phyloP scores from a whole-genome alignment of 2,888 invertebrate genomes.

The Harpagoxenus sublaevis region DNA sequence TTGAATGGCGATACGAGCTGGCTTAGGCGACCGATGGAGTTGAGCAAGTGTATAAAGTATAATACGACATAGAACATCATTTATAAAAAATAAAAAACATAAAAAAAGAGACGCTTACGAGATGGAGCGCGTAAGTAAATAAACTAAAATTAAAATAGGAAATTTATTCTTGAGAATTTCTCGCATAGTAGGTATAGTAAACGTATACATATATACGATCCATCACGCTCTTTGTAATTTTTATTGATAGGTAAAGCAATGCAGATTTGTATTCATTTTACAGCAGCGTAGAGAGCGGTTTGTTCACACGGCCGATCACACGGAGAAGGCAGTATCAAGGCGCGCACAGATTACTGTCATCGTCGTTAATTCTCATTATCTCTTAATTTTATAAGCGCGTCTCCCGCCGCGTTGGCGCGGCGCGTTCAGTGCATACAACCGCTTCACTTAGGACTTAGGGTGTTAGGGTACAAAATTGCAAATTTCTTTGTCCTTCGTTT shows the following conservation, averaged over 20 bases:
- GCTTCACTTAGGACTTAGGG: background rate
- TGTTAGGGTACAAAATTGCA: constrained; percentile 28
- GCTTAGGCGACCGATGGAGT: background rate
- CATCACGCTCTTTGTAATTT: constrained; percentile 54
- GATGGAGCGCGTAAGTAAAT: background rate
- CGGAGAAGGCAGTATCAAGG: constrained; percentile 56
- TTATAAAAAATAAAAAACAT: background rate
- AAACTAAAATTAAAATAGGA: background rate
- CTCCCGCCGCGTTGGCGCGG: constrained; percentile 19
- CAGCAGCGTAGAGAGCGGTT: constrained; percentile 8
- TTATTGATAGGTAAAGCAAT: constrained; percentile 65
- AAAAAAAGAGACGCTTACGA: background rate
- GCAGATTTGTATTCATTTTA: constrained; percentile 72
- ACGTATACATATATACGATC: constrained; percentile 39
- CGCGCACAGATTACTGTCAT: constrained; percentile 70
- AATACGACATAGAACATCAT: background rate
- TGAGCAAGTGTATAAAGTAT: background rate
- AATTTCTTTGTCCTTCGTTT: background rate
- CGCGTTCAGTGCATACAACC: constrained; percentile 44
- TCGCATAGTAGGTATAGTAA: constrained; percentile 45
- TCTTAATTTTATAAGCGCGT: constrained; percentile 75
- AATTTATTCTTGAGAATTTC: constrained; percentile 45
- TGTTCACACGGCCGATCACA: constrained; percentile 64
- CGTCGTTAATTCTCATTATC: constrained; percentile 76
- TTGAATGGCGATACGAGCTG: constrained; percentile 19